These are phyloP conservation scores for Rhea pennata DNA, from an alignment of 2,113 vertebrate genomes.

Conservation along the genomic window DNA sequence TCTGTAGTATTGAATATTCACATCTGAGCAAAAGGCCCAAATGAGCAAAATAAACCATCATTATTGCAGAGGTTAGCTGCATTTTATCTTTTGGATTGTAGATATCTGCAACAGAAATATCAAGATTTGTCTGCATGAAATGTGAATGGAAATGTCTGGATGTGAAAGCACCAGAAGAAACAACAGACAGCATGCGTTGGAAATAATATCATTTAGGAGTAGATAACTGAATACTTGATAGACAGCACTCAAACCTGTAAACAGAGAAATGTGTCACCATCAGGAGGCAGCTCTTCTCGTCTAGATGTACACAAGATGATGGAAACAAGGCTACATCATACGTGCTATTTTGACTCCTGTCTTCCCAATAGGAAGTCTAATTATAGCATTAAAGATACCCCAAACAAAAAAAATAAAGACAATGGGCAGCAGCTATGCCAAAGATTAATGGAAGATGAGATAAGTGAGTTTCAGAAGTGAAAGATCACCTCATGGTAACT, in stretches of 20 bases:
- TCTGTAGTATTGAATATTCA: not conserved
- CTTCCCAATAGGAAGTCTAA: not conserved
- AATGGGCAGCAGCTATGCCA: not conserved
- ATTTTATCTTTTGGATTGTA: not conserved
- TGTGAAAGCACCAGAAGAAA: not conserved
- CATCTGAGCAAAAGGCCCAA: not conserved
- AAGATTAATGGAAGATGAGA: not conserved
- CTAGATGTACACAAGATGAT: not conserved
- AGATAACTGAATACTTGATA: not conserved
- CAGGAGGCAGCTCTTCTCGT: not conserved
- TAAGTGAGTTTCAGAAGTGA: not conserved
- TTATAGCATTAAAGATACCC: not conserved
- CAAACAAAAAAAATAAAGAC: not conserved
- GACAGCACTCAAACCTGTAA: not conserved
- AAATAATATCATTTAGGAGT: not conserved
- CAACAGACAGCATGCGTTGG: not conserved
- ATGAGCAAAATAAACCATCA: not conserved
- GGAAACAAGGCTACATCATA: not conserved
- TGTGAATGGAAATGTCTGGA: not conserved
- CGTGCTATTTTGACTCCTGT: not conserved
- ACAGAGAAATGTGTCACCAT: not conserved
- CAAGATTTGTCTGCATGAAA: not conserved
- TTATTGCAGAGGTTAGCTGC: not conserved
- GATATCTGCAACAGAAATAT: not conserved
- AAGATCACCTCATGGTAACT: not conserved